Percentiles rank a stretch among this genome's conserved stretches.
phyloP scores from a whole-genome alignment of 2,888 invertebrate species.

The Hydrotaea diabolus region DNA sequence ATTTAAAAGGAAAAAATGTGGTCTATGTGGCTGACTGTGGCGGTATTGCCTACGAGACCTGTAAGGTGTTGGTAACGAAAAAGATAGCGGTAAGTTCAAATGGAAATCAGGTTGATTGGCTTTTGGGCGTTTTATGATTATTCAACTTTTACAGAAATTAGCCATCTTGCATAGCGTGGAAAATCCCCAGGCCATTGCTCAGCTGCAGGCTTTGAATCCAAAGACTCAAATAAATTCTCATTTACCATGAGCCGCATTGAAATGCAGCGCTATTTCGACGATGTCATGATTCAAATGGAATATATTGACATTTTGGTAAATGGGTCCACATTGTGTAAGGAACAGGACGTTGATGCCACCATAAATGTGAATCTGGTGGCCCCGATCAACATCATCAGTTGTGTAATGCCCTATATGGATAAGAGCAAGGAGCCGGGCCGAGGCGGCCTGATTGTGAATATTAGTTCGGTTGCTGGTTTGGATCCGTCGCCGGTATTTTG shows the following conservation, averaged over 20 bases:
- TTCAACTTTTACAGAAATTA: slow-evolving; percentile 72
- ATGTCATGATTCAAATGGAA: slow-evolving; percentile 62
- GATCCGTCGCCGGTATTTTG: slow-evolving; percentile 73
- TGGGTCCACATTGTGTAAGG: slow-evolving; percentile 73
- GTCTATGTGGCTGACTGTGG: slow-evolving; percentile 76
- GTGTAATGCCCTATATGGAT: slow-evolving; percentile 79
- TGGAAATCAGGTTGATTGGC: no score
- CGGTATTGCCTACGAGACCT: slow-evolving; percentile 75
- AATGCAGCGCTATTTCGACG: slow-evolving; percentile 74
- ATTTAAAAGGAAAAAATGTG: slow-evolving; percentile 73
- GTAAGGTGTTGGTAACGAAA: slow-evolving; percentile 73
- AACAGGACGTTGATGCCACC: slow-evolving; percentile 72
- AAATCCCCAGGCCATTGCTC: slow-evolving; percentile 70
- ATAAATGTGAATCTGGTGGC: slow-evolving; percentile 74
- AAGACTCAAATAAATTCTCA: slow-evolving; percentile 72
- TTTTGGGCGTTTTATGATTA: no score
- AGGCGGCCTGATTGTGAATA: slow-evolving; percentile 80
- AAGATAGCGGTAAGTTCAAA: slow-evolving; percentile 70
- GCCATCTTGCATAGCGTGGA: slow-evolving; percentile 73
- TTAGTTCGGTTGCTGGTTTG: slow-evolving; percentile 77
- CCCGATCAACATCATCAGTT: slow-evolving; percentile 75
- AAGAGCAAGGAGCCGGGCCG: slow-evolving; percentile 76
- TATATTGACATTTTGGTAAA: slow-evolving; percentile 75
- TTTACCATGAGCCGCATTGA: slow-evolving; percentile 74
- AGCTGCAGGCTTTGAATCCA: slow-evolving; percentile 70